Percentiles rank a stretch among this genome's conserved stretches.
Evolutionary conservation across 23 tunicate species (phyloP).

Genomic region (Ascidia mentula): DNA sequence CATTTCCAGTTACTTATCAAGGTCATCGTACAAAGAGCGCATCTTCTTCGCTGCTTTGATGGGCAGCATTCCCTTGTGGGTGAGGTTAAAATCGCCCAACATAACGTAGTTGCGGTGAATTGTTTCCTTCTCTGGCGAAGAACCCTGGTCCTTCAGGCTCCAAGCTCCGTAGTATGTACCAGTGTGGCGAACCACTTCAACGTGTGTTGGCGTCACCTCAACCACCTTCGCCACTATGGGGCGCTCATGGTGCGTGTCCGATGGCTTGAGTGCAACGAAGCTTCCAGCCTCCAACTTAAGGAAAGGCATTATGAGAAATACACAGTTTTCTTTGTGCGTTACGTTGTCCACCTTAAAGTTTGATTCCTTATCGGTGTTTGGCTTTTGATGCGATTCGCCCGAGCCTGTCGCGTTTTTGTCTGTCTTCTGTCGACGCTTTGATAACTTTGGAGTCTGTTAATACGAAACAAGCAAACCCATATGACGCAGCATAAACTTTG

Average conservation of each 20-base stretch:
- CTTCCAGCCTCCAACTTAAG: slow-evolving; percentile 7
- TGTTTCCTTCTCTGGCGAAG: background rate
- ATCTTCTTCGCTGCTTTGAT: background rate
- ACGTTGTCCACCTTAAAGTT: too few species aligned
- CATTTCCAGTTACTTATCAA: background rate
- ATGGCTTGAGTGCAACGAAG: slow-evolving; percentile 41
- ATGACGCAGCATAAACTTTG: too few species aligned
- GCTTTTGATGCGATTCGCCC: too few species aligned
- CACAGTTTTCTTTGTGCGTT: too few species aligned
- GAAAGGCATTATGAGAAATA: background rate
- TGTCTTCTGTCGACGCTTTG: too few species aligned
- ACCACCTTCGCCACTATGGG: slow-evolving; percentile 46
- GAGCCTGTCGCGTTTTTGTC: too few species aligned
- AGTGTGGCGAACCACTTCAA: slow-evolving; percentile 21
- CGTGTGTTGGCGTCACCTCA: background rate
- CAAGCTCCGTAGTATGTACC: slow-evolving; percentile 33
- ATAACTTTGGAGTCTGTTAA: too few species aligned
- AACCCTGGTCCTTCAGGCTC: background rate
- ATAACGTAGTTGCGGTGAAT: background rate
- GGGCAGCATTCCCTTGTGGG: background rate
- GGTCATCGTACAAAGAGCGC: background rate
- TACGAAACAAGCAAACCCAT: too few species aligned
- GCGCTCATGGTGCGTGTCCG: slow-evolving; percentile 28
- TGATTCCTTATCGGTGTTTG: too few species aligned
- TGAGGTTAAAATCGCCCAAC: background rate